A percentile compares a stretch with the other conserved stretches of the same genome.
Evolutionary conservation across 2,113 vertebrate genomes (phyloP).

Genomic region (Tragulus kanchil): DNA sequence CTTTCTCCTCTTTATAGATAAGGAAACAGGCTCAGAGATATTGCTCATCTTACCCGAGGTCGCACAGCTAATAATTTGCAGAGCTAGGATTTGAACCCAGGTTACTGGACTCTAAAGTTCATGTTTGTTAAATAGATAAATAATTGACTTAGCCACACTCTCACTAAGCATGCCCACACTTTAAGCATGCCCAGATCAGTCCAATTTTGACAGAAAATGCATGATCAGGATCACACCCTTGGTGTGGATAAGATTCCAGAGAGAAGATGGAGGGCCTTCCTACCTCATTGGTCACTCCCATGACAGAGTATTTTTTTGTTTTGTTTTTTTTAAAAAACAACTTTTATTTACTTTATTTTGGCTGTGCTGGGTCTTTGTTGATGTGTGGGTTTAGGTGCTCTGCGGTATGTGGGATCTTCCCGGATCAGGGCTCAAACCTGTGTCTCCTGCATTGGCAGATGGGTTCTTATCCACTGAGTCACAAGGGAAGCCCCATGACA

Average conservation of each 20-base stretch:
- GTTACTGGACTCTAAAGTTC: background rate
- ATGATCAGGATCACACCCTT: background rate
- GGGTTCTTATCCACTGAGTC: too few species aligned
- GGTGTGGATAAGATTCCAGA: background rate
- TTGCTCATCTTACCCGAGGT: background rate
- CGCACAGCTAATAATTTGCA: background rate
- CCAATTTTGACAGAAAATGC: too few species aligned
- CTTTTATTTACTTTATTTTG: too few species aligned
- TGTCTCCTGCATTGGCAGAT: too few species aligned
- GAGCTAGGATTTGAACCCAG: constrained; percentile 33
- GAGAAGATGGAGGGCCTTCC: background rate
- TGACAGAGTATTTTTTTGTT: background rate
- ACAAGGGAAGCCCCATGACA: too few species aligned
- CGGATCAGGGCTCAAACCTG: too few species aligned
- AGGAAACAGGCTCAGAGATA: background rate
- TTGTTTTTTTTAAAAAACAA: too few species aligned
- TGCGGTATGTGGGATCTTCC: too few species aligned
- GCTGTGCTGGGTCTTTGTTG: too few species aligned
- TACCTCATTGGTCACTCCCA: background rate
- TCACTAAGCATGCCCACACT: background rate
- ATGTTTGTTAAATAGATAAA: constrained; percentile 28
- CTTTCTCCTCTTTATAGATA: background rate
- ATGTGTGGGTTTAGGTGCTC: too few species aligned
- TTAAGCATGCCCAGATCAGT: background rate
- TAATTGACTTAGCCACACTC: background rate